Percentiles rank a stretch among this genome's conserved stretches.
phyloP scores from a whole-genome alignment of 2,797 vertebrate species.

The Pampus argenteus region DNA sequence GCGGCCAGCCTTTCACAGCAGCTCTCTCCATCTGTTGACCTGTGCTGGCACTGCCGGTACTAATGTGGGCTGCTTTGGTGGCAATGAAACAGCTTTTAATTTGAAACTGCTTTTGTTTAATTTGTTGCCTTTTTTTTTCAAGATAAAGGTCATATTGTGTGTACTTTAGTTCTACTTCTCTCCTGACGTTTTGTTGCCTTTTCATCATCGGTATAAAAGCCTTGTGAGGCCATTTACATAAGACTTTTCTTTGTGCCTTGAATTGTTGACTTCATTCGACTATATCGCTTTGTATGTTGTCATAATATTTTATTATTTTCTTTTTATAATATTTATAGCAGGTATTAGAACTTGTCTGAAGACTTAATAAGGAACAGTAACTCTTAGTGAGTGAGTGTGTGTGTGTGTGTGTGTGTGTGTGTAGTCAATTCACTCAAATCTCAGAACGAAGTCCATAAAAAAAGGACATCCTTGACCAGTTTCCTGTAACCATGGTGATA shows the following conservation, averaged over 20 bases:
- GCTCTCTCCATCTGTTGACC: constrained; percentile 64
- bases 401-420: constrained; percentile 12
- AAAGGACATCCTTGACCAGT: constrained; percentile 71
- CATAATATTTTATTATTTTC: constrained; percentile 13
- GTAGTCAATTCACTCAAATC: constrained; percentile 11
- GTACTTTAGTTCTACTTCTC: not conserved
- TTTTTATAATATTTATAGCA: constrained; percentile 14
- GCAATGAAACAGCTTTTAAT: constrained; percentile 23
- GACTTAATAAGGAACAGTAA: constrained; percentile 12
- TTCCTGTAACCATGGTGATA: constrained; percentile 85
- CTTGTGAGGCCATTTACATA: not conserved
- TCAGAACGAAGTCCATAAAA: constrained; percentile 27
- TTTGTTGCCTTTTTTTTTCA: not conserved
- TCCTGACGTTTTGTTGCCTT: constrained; percentile 1
- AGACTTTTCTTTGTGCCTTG: not conserved
- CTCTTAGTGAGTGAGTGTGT: constrained; percentile 1
- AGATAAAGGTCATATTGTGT: constrained; percentile 35
- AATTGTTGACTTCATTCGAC: constrained; percentile 3
- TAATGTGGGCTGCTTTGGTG: constrained; percentile 15
- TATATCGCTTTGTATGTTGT: not conserved
- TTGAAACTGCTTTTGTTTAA: constrained; percentile 35
- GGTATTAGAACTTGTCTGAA: constrained; percentile 4
- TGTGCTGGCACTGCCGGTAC: not conserved
- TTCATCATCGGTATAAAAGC: constrained; percentile 17
- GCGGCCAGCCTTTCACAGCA: constrained; percentile 27